Evolutionary conservation across 2,888 invertebrate genomes (phyloP).

Genomic region (Scrobipalpa costella): DNA sequence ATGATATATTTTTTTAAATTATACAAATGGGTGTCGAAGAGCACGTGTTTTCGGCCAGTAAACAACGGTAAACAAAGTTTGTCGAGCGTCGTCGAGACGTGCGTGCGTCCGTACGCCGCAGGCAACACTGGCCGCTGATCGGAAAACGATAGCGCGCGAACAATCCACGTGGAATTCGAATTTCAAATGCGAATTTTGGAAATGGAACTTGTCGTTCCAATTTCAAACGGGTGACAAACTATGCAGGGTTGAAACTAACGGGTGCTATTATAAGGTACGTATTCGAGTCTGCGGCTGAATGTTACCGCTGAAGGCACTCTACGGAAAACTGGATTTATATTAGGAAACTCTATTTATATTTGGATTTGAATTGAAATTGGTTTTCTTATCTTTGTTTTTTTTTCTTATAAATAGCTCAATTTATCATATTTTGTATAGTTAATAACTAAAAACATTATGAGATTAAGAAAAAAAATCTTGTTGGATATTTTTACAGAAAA

Average conservation of each 20-base stretch:
- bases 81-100: constrained; percentile 46
- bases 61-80: constrained; percentile 51
- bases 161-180: constrained; percentile 44
- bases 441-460: too few relatives aligned
- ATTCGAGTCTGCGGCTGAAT: not conserved
- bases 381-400: too few relatives aligned
- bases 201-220: constrained; percentile 20
- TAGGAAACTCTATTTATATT: not conserved
- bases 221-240: constrained; percentile 22
- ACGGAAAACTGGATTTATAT: not conserved
- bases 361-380: not conserved
- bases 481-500: too few relatives aligned
- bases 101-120: constrained; percentile 58
- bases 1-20: constrained; percentile 4
- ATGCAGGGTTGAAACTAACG: constrained; percentile 5
- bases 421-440: too few relatives aligned
- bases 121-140: constrained; percentile 65
- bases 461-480: too few relatives aligned
- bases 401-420: too few relatives aligned
- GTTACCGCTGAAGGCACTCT: not conserved
- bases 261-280: not conserved
- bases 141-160: constrained; percentile 57
- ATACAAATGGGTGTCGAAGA: constrained; percentile 28
- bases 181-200: constrained; percentile 38
- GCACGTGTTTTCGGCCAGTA: constrained; percentile 52